These are phyloP conservation scores for Tragulus kanchil DNA, from an alignment of 2,113 vertebrate genomes.

Conservation along the genomic window DNA sequence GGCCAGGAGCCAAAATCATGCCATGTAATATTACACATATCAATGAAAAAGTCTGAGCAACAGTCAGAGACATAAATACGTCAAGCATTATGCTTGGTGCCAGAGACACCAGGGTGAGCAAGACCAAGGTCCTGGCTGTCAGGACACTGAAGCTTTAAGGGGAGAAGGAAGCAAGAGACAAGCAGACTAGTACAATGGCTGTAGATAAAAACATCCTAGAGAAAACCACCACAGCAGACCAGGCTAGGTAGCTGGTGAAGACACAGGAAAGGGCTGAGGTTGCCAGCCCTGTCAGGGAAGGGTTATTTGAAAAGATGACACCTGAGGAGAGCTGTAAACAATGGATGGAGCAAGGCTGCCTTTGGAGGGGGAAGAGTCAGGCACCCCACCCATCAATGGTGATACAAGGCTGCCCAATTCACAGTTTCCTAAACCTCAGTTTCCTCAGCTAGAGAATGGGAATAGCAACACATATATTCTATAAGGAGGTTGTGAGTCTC, in stretches of 20 bases:
- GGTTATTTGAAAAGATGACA: not conserved
- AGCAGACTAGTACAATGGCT: not conserved
- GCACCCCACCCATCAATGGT: not conserved
- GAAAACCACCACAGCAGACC: not conserved
- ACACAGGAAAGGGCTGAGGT: not conserved
- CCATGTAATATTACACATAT: not conserved
- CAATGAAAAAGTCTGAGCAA: not conserved
- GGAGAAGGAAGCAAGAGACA: not conserved
- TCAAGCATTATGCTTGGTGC: not conserved
- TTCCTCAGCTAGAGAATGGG: not conserved
- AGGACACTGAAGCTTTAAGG: not conserved
- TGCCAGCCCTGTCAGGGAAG: not conserved
- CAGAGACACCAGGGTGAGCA: not conserved
- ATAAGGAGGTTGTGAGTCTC: not conserved
- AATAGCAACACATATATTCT: not conserved
- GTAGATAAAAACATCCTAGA: not conserved
- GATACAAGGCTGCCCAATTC: not conserved
- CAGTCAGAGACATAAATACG: not conserved
- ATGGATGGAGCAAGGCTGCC: not conserved
- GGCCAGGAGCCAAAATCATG: not conserved
- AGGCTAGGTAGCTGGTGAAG: fast-evolving
- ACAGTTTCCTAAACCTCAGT: not conserved
- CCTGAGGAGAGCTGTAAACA: not conserved
- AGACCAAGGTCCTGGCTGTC: not conserved
- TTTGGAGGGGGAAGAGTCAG: not conserved